Evolutionary conservation across 2,113 vertebrate species (phyloP).

Genomic region (Alaudala cheleensis): DNA sequence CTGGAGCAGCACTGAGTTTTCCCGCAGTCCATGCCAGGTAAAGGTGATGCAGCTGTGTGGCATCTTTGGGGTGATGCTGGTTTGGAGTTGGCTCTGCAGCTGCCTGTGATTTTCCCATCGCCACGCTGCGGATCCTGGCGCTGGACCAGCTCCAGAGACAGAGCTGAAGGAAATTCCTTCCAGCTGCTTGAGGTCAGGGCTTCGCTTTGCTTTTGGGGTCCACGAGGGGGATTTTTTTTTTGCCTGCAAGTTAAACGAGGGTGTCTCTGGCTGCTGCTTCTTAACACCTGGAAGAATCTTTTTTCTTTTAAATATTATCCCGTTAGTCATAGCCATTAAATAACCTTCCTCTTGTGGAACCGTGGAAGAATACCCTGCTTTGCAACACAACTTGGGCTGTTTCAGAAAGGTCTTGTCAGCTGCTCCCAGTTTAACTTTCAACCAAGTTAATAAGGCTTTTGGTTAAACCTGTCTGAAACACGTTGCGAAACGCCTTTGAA

Average conservation of each 20-base stretch:
- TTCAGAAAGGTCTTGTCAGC: not conserved
- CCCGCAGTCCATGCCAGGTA: not conserved
- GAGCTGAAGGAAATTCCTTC: constrained; percentile 53
- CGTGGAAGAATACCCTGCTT: not conserved
- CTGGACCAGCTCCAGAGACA: constrained; percentile 8
- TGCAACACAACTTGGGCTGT: fast-evolving
- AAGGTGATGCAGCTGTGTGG: fast-evolving
- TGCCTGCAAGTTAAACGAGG: not conserved
- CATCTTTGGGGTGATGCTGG: not conserved
- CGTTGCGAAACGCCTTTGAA: constrained; percentile 1
- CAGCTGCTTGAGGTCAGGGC: constrained; percentile 27
- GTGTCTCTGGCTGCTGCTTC: not conserved
- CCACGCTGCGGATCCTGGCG: fast-evolving
- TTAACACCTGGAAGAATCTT: not conserved
- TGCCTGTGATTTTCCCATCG: not conserved
- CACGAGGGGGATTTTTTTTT: not conserved
- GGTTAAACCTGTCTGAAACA: constrained; percentile 5
- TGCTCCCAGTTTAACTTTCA: constrained; percentile 39
- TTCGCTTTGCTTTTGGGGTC: not conserved
- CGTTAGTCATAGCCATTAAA: not conserved
- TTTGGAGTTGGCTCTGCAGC: not conserved
- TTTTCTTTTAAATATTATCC: not conserved
- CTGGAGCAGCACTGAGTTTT: not conserved
- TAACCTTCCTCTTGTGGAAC: not conserved
- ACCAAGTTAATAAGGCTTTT: not conserved